Conservation (phyloP, 2,113 vertebrate species). For the Pachycephala philippinensis region DNA sequence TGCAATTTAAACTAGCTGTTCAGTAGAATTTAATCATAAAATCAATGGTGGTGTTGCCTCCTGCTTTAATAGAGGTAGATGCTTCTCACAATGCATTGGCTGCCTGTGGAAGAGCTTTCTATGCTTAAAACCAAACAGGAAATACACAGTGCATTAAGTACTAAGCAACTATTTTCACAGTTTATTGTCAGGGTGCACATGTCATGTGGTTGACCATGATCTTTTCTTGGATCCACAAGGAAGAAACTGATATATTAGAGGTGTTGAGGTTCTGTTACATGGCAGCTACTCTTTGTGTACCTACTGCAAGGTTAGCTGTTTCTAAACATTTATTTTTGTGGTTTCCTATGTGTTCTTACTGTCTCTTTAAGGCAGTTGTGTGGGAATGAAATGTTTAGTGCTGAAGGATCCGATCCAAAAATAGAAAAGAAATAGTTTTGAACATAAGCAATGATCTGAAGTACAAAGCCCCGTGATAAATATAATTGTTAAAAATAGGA, state of each 20-base stretch:
- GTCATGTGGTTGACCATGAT: neutral
- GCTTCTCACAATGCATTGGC: neutral
- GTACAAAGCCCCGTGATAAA: conserved; percentile 26
- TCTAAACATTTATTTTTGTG: neutral
- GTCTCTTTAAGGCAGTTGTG: conserved; percentile 42
- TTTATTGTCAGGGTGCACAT: neutral
- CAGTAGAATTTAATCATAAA: neutral
- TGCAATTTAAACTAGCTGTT: neutral
- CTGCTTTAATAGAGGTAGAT: neutral
- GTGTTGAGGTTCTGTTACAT: neutral
- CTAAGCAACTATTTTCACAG: neutral
- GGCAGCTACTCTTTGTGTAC: neutral
- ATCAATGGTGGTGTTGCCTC: neutral
- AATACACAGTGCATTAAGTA: neutral
- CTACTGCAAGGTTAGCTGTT: neutral
- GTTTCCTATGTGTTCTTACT: neutral
- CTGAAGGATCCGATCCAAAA: conserved; percentile 43
- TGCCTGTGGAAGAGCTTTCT: neutral
- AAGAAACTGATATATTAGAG: neutral
- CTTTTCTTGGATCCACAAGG: neutral
- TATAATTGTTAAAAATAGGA: conserved; percentile 38
- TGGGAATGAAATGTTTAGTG: conserved; percentile 52
- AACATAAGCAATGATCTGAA: conserved; percentile 10
- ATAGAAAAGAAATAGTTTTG: conserved; percentile 43
- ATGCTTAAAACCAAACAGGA: neutral